These are phyloP conservation scores for Schizotus pectinicornis DNA, from an alignment of 2,888 invertebrate genomes.

Conservation along the genomic window DNA sequence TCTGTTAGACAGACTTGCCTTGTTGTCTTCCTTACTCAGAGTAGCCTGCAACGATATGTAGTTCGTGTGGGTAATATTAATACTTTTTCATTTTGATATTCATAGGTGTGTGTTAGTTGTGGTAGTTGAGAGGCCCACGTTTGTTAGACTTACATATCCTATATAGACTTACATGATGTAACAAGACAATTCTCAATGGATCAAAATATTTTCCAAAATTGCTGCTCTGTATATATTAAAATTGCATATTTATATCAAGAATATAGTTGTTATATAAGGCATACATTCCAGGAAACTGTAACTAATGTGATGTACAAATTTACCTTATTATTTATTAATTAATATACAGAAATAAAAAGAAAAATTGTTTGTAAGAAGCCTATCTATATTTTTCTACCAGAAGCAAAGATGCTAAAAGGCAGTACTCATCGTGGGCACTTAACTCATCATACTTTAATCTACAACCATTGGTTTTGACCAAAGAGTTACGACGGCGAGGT, in stretches of 20 bases:
- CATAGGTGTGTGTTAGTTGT: conserved; percentile 27
- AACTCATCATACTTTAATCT: too few relatives aligned
- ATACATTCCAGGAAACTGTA: conserved; percentile 39
- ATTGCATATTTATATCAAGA: conserved; percentile 40
- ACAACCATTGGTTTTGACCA: too few relatives aligned
- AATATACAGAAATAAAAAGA: conserved; percentile 28
- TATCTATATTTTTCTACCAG: conserved; percentile 1
- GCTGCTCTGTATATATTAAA: conserved; percentile 33
- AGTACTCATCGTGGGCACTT: conserved; percentile 9
- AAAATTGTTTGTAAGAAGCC: conserved; percentile 17
- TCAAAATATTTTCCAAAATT: conserved; percentile 43
- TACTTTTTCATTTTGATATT: conserved; percentile 18
- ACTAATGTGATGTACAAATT: conserved; percentile 49
- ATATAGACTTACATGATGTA: conserved; percentile 30
- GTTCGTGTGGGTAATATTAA: conserved; percentile 26
- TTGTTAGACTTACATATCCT: conserved; percentile 39
- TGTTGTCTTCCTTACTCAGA: conserved; percentile 53
- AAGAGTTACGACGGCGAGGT: too few relatives aligned
- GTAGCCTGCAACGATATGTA: conserved; percentile 32
- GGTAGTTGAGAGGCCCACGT: conserved; percentile 42
- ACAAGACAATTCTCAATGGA: conserved; percentile 33
- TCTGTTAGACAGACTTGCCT: conserved; percentile 47
- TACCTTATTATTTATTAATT: conserved; percentile 38
- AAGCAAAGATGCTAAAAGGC: conserved; percentile 2
- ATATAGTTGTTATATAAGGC: conserved; percentile 32